Percentiles rank a stretch among this genome's conserved stretches.
Conservation (phyloP, 2,888 invertebrate species). For the Perizoma affinitatum region DNA sequence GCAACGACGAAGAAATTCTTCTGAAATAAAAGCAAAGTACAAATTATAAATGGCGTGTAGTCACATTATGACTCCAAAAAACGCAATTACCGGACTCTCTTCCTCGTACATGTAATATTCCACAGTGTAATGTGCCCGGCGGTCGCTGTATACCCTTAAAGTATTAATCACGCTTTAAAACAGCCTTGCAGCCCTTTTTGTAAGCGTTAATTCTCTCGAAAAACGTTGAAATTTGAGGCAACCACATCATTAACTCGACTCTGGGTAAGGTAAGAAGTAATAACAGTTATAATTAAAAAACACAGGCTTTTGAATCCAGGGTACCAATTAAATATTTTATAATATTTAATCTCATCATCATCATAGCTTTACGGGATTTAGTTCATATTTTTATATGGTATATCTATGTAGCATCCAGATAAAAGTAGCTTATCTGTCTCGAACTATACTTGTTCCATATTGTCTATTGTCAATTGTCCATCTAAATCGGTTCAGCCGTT, state of each 20-base stretch:
- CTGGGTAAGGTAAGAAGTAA: conserved; percentile 14
- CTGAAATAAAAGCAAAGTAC: no score
- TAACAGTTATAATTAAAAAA: conserved; percentile 24
- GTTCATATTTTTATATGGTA: neutral
- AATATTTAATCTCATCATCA: no score
- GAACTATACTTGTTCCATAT: no score
- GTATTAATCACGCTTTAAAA: conserved; percentile 36
- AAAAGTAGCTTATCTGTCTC: no score
- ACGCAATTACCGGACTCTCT: conserved; percentile 12
- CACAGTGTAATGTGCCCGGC: conserved; percentile 14
- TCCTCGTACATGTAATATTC: conserved; percentile 13
- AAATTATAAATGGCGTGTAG: neutral
- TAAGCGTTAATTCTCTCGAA: conserved; percentile 32
- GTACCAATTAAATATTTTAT: neutral
- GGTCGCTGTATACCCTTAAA: conserved; percentile 24
- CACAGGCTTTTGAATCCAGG: conserved; percentile 14
- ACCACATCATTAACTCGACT: conserved; percentile 34
- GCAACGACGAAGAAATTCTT: no score
- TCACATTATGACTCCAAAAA: conserved; percentile 6
- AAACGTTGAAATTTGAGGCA: conserved; percentile 35
- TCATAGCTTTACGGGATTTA: no score
- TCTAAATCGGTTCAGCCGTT: no score
- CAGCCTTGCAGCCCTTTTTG: conserved; percentile 33
- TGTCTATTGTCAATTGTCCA: no score
- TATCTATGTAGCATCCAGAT: no score